phyloP scores from a whole-genome alignment of 2,113 vertebrate genomes.

The Rhinoderma darwinii region DNA sequence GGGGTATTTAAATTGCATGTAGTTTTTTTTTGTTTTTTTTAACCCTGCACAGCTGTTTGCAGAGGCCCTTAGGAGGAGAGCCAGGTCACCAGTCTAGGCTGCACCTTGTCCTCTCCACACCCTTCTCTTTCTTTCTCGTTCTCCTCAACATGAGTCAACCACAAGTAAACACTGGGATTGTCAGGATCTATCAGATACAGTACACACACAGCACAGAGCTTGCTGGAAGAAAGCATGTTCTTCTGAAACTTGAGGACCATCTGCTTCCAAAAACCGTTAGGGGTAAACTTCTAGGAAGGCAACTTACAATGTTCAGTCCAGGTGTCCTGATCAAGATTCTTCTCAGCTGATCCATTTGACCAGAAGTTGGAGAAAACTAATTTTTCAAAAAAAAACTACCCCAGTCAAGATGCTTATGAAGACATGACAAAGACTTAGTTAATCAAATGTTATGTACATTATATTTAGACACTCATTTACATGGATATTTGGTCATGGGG shows the following conservation, averaged over 20 bases:
- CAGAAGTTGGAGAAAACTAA: background rate
- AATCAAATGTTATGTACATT: background rate
- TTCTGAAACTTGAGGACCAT: background rate
- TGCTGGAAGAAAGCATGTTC: background rate
- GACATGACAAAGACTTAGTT: background rate
- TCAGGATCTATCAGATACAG: slow-evolving; percentile 59
- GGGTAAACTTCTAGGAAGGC: background rate
- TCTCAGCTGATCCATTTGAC: background rate
- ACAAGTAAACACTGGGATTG: slow-evolving; percentile 62
- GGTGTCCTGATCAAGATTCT: background rate
- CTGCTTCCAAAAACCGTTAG: background rate
- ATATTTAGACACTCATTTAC: too few relatives aligned
- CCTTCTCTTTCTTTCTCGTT: slow-evolving; percentile 67
- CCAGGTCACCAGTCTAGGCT: slow-evolving; percentile 75
- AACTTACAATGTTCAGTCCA: background rate
- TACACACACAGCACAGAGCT: background rate
- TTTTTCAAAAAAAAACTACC: background rate
- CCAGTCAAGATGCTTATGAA: background rate
- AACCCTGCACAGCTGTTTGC: slow-evolving; percentile 79
- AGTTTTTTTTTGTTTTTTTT: slow-evolving; percentile 58
- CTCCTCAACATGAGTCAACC: slow-evolving; percentile 71
- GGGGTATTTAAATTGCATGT: slow-evolving; percentile 75
- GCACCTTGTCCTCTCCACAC: slow-evolving; percentile 64
- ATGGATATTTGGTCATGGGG: too few relatives aligned
- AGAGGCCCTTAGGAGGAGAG: slow-evolving; percentile 78